Evolutionary conservation across 2,797 vertebrate genomes (phyloP).

Genomic region (Harpagifer antarcticus): DNA sequence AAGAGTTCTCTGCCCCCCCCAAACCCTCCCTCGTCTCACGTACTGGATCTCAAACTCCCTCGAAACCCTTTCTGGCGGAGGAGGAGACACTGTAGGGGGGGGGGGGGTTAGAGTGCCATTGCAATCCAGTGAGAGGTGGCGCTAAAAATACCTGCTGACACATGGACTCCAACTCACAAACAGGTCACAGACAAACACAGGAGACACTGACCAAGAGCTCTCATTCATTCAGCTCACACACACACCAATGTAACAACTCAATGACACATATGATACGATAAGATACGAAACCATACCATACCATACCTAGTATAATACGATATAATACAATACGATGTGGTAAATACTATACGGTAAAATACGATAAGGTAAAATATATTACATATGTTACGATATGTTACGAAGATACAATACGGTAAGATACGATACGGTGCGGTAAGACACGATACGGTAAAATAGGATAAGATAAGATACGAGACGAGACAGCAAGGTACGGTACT

Average conservation of each 20-base stretch:
- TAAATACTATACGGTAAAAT: neutral
- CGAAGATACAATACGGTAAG: neutral
- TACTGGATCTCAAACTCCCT: slow-evolving; percentile 43
- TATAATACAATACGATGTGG: fast-evolving
- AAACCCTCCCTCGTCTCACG: too few relatives aligned
- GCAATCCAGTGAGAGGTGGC: slow-evolving; percentile 84
- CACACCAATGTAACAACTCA: neutral
- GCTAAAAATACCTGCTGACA: slow-evolving; percentile 88
- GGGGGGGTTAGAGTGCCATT: slow-evolving; percentile 80
- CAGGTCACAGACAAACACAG: slow-evolving; percentile 79
- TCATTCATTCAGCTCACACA: slow-evolving; percentile 55
- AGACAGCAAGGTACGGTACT: too few relatives aligned
- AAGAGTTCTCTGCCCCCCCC: slow-evolving; percentile 26
- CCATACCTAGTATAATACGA: neutral
- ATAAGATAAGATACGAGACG: too few relatives aligned
- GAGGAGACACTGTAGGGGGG: slow-evolving; percentile 16
- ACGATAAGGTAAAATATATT: neutral
- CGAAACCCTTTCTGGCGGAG: slow-evolving; percentile 37
- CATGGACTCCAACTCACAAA: slow-evolving; percentile 81
- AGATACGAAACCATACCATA: neutral
- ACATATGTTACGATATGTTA: neutral
- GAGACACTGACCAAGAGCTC: slow-evolving; percentile 53
- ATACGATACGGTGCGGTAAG: too few relatives aligned
- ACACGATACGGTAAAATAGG: too few relatives aligned
- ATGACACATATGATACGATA: neutral